Evolutionary conservation across 2,888 invertebrate species (phyloP).

Genomic region (Heliconius ethilla): DNA sequence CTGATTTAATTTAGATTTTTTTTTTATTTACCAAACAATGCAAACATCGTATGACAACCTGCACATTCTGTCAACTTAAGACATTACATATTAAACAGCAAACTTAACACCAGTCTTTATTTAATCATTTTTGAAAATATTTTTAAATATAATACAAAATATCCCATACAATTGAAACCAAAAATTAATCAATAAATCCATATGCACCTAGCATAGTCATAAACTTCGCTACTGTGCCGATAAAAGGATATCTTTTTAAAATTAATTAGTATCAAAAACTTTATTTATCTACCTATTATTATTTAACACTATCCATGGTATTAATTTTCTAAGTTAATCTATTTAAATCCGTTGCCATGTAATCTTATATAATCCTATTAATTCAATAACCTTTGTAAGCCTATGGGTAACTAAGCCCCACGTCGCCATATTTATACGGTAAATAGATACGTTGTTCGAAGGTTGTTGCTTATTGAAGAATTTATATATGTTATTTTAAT

Average conservation of each 20-base stretch:
- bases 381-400: constrained; percentile 39
- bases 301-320: neutral
- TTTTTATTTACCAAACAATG: no score
- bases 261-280: neutral
- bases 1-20: no score
- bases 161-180: no score
- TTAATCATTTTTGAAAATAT: no score
- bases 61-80: no score
- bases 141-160: no score
- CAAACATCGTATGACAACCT: no score
- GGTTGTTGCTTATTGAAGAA: neutral
- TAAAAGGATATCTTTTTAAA: neutral
- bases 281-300: neutral
- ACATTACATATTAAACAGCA: no score
- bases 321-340: constrained; percentile 5
- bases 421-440: constrained; percentile 34
- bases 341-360: constrained; percentile 21
- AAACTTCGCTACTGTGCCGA: neutral
- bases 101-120: no score
- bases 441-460: constrained; percentile 32
- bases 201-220: neutral
- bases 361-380: constrained; percentile 43
- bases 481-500: neutral
- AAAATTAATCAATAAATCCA: no score
- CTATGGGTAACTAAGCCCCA: constrained; percentile 33